Evolutionary conservation across 2,888 invertebrate genomes (phyloP).

Genomic region (Anagyrus pseudococci): DNA sequence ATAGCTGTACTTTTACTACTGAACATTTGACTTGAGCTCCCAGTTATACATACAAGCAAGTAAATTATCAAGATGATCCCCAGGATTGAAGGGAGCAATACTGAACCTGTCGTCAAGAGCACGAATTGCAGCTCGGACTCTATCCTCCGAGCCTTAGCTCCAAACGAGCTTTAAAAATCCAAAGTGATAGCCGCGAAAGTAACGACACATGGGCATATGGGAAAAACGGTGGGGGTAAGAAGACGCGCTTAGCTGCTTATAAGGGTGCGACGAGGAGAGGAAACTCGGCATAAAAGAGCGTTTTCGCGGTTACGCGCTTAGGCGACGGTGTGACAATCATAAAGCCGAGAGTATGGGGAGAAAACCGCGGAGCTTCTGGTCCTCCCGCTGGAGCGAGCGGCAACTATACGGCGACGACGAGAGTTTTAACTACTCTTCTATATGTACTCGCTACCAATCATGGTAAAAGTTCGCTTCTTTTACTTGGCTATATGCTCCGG

Average conservation of each 20-base stretch:
- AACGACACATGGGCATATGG: neutral
- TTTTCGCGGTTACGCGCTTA: constrained; percentile 28
- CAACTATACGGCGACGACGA: constrained; percentile 25
- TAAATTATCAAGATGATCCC: too few species aligned
- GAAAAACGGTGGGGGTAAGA: too few species aligned
- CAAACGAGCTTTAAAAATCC: constrained; percentile 30
- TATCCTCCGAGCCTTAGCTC: too few species aligned
- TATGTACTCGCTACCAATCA: constrained; percentile 46
- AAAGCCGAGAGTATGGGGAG: constrained; percentile 14
- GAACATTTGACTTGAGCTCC: too few species aligned
- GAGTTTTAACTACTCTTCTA: constrained; percentile 53
- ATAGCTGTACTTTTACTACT: too few species aligned
- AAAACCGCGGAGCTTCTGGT: constrained; percentile 43
- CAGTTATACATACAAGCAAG: too few species aligned
- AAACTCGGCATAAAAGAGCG: constrained; percentile 14
- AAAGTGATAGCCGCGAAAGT: neutral
- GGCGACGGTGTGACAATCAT: constrained; percentile 29
- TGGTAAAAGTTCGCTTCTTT: constrained; percentile 47
- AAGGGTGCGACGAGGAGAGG: too few species aligned
- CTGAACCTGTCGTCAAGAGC: too few species aligned
- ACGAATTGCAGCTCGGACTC: too few species aligned
- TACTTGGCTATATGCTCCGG: constrained; percentile 11
- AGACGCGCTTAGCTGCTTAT: too few species aligned
- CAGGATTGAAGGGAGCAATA: too few species aligned
- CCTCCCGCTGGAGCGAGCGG: constrained; percentile 38